Conservation (phyloP, 2,888 invertebrate genomes). For the Eugnorisma glareosa region DNA sequence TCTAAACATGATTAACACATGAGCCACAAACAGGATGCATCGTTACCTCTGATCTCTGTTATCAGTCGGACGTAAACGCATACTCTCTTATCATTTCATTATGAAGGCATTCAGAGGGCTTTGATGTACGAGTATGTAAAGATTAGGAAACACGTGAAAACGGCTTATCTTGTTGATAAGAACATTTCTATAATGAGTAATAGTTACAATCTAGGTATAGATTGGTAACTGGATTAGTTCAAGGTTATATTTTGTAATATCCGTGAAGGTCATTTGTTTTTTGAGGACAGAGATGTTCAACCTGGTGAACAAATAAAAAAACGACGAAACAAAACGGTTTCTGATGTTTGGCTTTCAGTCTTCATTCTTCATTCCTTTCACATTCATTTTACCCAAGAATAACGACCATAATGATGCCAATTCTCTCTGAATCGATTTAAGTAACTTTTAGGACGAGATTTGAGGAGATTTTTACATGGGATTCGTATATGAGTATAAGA, state of each 20-base stretch:
- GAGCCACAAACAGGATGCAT: slow-evolving; percentile 72
- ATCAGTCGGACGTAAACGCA: slow-evolving; percentile 56
- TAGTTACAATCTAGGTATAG: too few relatives aligned
- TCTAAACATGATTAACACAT: slow-evolving; percentile 39
- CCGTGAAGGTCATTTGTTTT: slow-evolving; percentile 1
- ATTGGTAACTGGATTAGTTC: slow-evolving; percentile 32
- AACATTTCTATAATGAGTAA: slow-evolving; percentile 30
- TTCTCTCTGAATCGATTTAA: too few relatives aligned
- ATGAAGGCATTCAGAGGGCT: slow-evolving; percentile 12
- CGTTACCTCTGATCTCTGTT: slow-evolving; percentile 70
- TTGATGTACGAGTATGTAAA: background rate
- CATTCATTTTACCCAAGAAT: too few relatives aligned
- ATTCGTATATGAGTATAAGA: too few relatives aligned
- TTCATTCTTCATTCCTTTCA: too few relatives aligned
- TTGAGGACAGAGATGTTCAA: background rate
- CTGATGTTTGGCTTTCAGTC: too few relatives aligned
- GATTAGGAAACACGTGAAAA: slow-evolving; percentile 32
- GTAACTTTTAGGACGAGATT: too few relatives aligned
- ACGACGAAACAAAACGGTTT: too few relatives aligned
- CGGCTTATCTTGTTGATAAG: slow-evolving; percentile 39
- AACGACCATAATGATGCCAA: background rate
- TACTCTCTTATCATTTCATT: slow-evolving; percentile 35
- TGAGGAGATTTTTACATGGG: too few relatives aligned
- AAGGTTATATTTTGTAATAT: slow-evolving; percentile 34
- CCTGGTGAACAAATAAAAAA: too few relatives aligned